Evolutionary conservation across 2,113 vertebrate species (phyloP).

Genomic region (Campylorhamphus procurvoides): DNA sequence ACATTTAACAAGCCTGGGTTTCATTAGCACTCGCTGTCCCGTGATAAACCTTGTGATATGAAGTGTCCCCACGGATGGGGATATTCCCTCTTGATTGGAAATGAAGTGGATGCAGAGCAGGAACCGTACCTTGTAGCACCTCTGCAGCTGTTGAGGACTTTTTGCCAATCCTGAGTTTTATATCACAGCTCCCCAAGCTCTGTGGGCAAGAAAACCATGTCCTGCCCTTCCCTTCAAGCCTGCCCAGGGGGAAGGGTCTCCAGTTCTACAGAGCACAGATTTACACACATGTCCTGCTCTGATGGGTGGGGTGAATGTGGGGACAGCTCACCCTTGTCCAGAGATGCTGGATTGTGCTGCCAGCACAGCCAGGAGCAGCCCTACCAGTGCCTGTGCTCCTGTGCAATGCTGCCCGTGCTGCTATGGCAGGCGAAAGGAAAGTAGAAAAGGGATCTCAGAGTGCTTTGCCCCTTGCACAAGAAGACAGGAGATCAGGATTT

Average conservation of each 20-base stretch:
- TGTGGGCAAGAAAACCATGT: neutral
- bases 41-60: neutral
- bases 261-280: neutral
- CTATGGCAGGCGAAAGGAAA: neutral
- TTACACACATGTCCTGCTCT: neutral
- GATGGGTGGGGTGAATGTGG: accelerated
- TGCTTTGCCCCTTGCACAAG: neutral
- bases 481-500: neutral
- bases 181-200: neutral
- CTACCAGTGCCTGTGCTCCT: neutral
- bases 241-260: neutral
- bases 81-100: neutral
- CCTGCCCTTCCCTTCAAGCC: neutral
- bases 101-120: neutral
- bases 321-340: neutral
- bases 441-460: neutral
- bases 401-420: neutral
- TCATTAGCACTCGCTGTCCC: neutral
- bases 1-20: neutral
- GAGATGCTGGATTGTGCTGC: neutral
- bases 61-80: neutral
- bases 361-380: neutral
- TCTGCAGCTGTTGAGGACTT: neutral
- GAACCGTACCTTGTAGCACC: neutral
- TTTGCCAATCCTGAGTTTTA: neutral